A percentile compares a stretch with the other conserved stretches of the same genome.
phyloP scores from a whole-genome alignment of 2,113 vertebrate species.

The Glaucomys volans region DNA sequence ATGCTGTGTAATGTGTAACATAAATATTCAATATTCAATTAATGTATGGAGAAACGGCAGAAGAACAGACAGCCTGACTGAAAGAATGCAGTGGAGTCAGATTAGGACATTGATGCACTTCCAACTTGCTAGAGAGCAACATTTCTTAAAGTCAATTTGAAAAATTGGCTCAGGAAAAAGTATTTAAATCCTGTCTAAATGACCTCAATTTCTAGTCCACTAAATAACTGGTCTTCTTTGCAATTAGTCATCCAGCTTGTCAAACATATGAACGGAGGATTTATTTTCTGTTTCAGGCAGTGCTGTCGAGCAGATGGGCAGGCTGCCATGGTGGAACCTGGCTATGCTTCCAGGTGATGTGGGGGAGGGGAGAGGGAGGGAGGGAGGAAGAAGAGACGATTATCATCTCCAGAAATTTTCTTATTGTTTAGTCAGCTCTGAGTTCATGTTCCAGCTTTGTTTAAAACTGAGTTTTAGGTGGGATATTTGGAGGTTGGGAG shows the following conservation, averaged over 20 bases:
- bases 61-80: not conserved
- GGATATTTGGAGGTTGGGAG: not conserved
- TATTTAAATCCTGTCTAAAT: conserved; percentile 70
- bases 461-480: conserved; percentile 34
- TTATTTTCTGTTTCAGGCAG: conserved; percentile 72
- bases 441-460: conserved; percentile 2
- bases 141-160: conserved; percentile 61
- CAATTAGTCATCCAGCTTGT: conserved; percentile 70
- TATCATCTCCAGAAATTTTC: not conserved
- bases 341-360: conserved; percentile 54
- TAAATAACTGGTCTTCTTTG: conserved; percentile 73
- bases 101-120: not conserved
- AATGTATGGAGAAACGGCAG: not conserved
- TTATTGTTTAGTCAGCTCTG: not conserved
- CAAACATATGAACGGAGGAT: conserved; percentile 58
- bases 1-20: not conserved
- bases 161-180: conserved; percentile 53
- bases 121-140: not conserved
- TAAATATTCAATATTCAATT: not conserved
- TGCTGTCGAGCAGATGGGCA: conserved; percentile 53
- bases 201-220: conserved; percentile 73
- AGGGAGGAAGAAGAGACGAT: not conserved
- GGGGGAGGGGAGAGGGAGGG: rapidly evolving
- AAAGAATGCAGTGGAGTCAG: not conserved
- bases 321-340: conserved; percentile 57